Conservation (phyloP, 2,888 invertebrate genomes). For the Caenorhabditis becei region DNA sequence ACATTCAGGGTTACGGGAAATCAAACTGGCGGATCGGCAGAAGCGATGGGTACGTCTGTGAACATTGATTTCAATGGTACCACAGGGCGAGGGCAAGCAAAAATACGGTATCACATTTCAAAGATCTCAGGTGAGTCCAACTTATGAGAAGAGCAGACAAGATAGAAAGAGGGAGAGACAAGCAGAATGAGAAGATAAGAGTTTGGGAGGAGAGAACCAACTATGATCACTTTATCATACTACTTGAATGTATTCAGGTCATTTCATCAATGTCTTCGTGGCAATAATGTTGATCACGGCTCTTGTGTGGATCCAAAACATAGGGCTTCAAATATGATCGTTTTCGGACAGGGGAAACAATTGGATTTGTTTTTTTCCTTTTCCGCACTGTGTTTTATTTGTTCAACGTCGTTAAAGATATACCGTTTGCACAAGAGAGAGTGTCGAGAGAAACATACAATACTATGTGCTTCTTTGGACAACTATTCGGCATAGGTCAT, state of each 20-base stretch:
- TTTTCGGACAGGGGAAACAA: not conserved
- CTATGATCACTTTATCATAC: no score
- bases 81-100: constrained; percentile 29
- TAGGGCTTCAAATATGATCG: no score
- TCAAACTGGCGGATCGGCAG: constrained; percentile 54
- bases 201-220: no score
- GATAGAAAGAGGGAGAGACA: constrained; percentile 1
- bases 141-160: not conserved
- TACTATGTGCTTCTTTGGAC: constrained; percentile 37
- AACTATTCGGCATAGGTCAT: not conserved
- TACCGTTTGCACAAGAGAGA: constrained; percentile 34
- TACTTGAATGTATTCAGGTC: no score
- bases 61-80: constrained; percentile 45
- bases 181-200: constrained; percentile 4
- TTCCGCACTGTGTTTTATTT: constrained; percentile 44
- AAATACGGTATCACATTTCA: constrained; percentile 55
- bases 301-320: no score
- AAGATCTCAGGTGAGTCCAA: constrained; percentile 34
- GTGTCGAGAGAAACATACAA: constrained; percentile 36
- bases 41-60: constrained; percentile 43
- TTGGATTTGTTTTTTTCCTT: constrained; percentile 6
- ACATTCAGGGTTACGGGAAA: constrained; percentile 52
- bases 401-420: constrained; percentile 38
- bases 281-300: no score
- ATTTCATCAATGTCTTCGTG: no score